Conservation (phyloP, 2,888 invertebrate species). For the Xestobium rufovillosum region DNA sequence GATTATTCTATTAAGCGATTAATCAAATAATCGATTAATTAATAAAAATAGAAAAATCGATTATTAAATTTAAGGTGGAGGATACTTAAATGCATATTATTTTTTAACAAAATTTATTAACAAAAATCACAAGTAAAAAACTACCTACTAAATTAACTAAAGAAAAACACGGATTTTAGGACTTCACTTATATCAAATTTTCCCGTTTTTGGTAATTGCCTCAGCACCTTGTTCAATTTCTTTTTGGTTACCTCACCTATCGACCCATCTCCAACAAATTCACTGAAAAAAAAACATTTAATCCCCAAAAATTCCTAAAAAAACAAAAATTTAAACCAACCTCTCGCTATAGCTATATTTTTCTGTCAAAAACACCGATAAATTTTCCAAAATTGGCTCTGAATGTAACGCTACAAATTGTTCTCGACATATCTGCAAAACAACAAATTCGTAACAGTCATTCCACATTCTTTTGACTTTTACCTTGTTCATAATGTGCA, state of each 20-base stretch:
- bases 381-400: conserved; percentile 81
- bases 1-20: too few species aligned
- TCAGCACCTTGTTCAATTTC: conserved; percentile 55
- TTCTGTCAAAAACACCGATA: conserved; percentile 65
- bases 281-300: conserved; percentile 42
- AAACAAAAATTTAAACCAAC: conserved; percentile 42
- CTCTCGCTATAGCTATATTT: conserved; percentile 57
- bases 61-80: too few species aligned
- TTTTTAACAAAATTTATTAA: too few species aligned
- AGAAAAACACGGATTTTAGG: conserved; percentile 75
- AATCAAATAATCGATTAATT: too few species aligned
- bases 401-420: conserved; percentile 96
- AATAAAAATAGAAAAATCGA: too few species aligned
- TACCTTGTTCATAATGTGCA: conserved; percentile 84
- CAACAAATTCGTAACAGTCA: conserved; percentile 12
- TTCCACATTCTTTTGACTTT: conserved; percentile 16
- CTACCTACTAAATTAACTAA: conserved; percentile 54
- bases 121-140: not conserved
- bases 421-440: conserved; percentile 80
- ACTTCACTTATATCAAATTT: conserved; percentile 69
- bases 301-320: conserved; percentile 1
- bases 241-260: conserved; percentile 51
- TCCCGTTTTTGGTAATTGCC: conserved; percentile 64
- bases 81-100: too few species aligned
- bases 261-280: conserved; percentile 46